A percentile compares a stretch with the other conserved stretches of the same genome.
These are phyloP conservation scores for Crotalus helleri DNA, from an alignment of 2,113 vertebrate genomes.

Conservation along the genomic window DNA sequence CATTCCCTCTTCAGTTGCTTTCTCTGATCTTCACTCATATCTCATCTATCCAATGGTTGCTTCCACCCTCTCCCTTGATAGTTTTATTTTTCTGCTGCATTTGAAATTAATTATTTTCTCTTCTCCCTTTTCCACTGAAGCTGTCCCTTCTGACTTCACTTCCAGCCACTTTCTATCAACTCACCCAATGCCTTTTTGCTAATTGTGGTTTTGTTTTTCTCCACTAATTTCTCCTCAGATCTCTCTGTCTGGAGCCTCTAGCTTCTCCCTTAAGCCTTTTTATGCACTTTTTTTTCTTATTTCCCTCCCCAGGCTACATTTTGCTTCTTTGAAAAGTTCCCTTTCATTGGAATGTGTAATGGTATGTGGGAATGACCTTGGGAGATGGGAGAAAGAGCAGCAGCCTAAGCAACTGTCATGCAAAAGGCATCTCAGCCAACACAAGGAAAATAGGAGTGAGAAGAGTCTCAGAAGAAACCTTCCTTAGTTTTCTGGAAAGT, in stretches of 20 bases:
- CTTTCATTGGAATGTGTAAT: neutral
- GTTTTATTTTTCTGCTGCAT: neutral
- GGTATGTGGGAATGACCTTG: neutral
- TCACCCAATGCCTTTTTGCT: neutral
- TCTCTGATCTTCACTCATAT: neutral
- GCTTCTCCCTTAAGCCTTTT: neutral
- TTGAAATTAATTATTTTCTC: neutral
- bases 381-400: neutral
- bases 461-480: neutral
- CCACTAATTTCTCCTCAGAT: neutral
- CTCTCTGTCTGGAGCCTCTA: neutral
- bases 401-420: neutral
- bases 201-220: neutral
- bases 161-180: neutral
- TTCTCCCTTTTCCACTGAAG: neutral
- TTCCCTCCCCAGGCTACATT: neutral
- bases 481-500: neutral
- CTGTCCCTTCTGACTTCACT: neutral
- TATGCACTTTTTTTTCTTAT: neutral
- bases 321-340: neutral
- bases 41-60: neutral
- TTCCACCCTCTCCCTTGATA: neutral
- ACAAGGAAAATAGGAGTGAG: neutral
- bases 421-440: neutral
- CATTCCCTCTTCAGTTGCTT: neutral